These are phyloP conservation scores for Gasterosteus aculeatus DNA, from an alignment of 2,113 vertebrate species.

Conservation along the genomic window DNA sequence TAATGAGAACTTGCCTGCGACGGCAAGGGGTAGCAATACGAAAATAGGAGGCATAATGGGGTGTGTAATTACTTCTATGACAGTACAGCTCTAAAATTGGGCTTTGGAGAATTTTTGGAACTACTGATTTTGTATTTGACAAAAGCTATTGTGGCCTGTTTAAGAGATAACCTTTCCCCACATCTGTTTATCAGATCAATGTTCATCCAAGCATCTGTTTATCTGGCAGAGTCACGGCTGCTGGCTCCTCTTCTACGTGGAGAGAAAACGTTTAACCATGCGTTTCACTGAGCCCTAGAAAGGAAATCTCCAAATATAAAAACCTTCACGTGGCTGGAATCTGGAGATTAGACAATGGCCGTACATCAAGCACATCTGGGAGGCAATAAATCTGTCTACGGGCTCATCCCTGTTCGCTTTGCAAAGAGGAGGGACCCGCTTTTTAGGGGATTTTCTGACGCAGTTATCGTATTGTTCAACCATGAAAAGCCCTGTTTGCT, in stretches of 20 bases:
- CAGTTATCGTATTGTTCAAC: constrained; percentile 47
- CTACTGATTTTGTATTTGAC: background rate
- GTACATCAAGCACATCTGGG: constrained; percentile 75
- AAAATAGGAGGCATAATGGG: constrained; percentile 63
- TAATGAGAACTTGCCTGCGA: constrained; percentile 70
- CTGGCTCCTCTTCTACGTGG: constrained; percentile 63
- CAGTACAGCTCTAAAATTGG: constrained; percentile 39
- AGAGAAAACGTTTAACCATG: constrained; percentile 63
- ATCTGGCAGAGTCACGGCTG: constrained; percentile 51
- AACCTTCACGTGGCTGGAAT: constrained; percentile 77
- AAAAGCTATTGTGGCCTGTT: constrained; percentile 28
- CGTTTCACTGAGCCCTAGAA: constrained; percentile 69
- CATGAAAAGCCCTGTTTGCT: constrained; percentile 17
- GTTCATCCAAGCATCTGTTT: constrained; percentile 70
- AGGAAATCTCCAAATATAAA: constrained; percentile 63
- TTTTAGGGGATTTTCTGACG: constrained; percentile 48
- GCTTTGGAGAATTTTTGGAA: constrained; percentile 23
- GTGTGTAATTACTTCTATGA: constrained; percentile 63
- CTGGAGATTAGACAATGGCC: constrained; percentile 77
- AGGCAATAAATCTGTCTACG: constrained; percentile 70
- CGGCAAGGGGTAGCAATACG: constrained; percentile 62
- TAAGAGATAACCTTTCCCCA: constrained; percentile 57
- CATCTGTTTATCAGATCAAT: constrained; percentile 69
- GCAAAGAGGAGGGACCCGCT: constrained; percentile 59
- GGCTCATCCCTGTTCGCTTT: constrained; percentile 51